These are phyloP conservation scores for Poecilia latipinna DNA, from an alignment of 2,113 vertebrate genomes.

Conservation along the genomic window DNA sequence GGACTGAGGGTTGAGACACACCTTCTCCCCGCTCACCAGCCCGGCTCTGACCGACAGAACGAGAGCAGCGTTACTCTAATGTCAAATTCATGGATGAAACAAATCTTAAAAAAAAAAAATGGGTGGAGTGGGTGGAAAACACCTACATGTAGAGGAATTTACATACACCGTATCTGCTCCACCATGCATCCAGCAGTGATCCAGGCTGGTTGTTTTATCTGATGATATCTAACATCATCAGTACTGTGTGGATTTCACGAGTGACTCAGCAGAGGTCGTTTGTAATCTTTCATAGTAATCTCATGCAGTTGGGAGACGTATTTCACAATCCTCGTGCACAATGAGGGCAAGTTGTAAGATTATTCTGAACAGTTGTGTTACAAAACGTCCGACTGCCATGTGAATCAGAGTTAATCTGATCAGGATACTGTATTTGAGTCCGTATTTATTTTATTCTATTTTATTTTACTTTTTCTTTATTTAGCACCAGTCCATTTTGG, in stretches of 20 bases:
- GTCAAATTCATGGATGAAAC: background rate
- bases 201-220: background rate
- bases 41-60: slow-evolving; percentile 63
- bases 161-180: background rate
- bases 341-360: background rate
- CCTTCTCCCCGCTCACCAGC: slow-evolving; percentile 68
- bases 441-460: too few relatives aligned
- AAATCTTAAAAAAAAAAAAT: background rate
- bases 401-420: background rate
- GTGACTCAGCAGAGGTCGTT: background rate
- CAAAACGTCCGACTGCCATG: background rate
- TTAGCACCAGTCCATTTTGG: too few relatives aligned
- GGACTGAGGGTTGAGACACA: slow-evolving; percentile 75
- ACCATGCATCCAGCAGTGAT: too few relatives aligned
- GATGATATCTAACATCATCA: background rate
- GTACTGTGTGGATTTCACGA: background rate
- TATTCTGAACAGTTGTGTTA: background rate
- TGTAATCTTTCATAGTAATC: background rate
- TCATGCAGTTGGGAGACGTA: background rate
- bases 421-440: background rate
- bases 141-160: background rate
- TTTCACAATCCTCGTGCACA: background rate
- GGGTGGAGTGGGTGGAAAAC: too few relatives aligned
- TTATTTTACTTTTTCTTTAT: too few relatives aligned
- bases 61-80: background rate